These are phyloP conservation scores for Mionectes olivaceus DNA, from an alignment of 2,797 vertebrate species.

Conservation along the genomic window DNA sequence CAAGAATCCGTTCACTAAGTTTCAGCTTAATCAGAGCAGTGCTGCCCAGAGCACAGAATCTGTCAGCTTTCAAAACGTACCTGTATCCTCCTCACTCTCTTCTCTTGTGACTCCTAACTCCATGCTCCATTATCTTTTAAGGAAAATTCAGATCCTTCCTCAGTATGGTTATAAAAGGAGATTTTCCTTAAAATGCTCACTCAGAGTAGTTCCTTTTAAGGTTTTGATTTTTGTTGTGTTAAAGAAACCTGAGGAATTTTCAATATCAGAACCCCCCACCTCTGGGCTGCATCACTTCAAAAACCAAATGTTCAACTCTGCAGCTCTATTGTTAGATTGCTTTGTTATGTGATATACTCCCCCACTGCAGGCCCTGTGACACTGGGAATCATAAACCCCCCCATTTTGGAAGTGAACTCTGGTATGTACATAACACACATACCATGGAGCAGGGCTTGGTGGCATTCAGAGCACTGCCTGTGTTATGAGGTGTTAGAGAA, in stretches of 20 bases:
- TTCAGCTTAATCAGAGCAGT: background rate
- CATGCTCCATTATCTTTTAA: background rate
- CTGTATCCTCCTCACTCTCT: background rate
- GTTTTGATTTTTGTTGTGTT: background rate
- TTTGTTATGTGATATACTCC: conserved; percentile 36
- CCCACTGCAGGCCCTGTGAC: background rate
- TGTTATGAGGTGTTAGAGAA: conserved; percentile 70
- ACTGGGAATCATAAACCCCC: conserved; percentile 25
- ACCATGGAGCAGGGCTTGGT: conserved; percentile 39
- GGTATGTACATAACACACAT: conserved; percentile 48
- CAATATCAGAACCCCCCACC: background rate
- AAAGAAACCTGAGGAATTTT: conserved; percentile 39
- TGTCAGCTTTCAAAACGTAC: background rate
- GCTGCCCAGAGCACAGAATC: background rate
- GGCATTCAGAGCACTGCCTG: conserved; percentile 31
- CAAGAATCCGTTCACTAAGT: background rate
- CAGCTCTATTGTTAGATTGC: conserved; percentile 23
- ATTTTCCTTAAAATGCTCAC: background rate
- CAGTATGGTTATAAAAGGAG: background rate
- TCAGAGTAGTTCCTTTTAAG: background rate
- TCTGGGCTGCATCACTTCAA: conserved; percentile 11
- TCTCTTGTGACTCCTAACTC: background rate
- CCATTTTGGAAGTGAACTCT: conserved; percentile 41
- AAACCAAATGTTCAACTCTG: conserved; percentile 21
- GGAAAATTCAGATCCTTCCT: background rate